Conservation (phyloP, 1,140 invertebrate genomes). For the Drosophila athabasca region DNA sequence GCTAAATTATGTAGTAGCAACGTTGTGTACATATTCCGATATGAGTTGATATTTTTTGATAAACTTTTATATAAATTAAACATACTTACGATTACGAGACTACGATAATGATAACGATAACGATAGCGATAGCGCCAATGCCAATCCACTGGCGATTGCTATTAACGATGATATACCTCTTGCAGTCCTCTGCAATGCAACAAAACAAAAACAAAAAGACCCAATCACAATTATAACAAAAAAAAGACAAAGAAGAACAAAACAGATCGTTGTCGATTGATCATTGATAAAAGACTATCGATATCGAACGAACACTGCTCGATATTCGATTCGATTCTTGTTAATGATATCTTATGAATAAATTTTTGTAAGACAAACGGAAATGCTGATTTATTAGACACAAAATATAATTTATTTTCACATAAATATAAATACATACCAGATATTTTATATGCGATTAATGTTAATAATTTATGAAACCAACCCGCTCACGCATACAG, state of each 20-base stretch:
- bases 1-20: slow-evolving; percentile 39
- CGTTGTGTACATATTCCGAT: slow-evolving; percentile 34
- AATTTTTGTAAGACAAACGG: slow-evolving; percentile 2
- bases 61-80: slow-evolving; percentile 38
- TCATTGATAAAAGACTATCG: slow-evolving; percentile 2
- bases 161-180: slow-evolving; percentile 58
- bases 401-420: slow-evolving; percentile 65
- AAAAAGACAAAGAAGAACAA: slow-evolving; percentile 2
- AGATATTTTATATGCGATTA: slow-evolving; percentile 61
- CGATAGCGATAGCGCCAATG: neutral
- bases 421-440: slow-evolving; percentile 47
- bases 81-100: slow-evolving; percentile 27
- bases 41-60: slow-evolving; percentile 35
- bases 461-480: slow-evolving; percentile 78
- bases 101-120: slow-evolving; percentile 35
- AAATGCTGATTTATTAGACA: slow-evolving; percentile 44
- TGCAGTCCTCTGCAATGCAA: slow-evolving; percentile 13
- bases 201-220: slow-evolving; percentile 26
- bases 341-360: slow-evolving; percentile 16
- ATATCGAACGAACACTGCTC: slow-evolving; percentile 3
- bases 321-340: slow-evolving; percentile 7
- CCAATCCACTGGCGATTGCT: slow-evolving; percentile 9
- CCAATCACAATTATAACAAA: slow-evolving; percentile 9
- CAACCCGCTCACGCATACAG: slow-evolving; percentile 11
- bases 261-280: slow-evolving; percentile 10